phyloP scores from a whole-genome alignment of 2,888 invertebrate species.

The Temnothorax unifasciatus region DNA sequence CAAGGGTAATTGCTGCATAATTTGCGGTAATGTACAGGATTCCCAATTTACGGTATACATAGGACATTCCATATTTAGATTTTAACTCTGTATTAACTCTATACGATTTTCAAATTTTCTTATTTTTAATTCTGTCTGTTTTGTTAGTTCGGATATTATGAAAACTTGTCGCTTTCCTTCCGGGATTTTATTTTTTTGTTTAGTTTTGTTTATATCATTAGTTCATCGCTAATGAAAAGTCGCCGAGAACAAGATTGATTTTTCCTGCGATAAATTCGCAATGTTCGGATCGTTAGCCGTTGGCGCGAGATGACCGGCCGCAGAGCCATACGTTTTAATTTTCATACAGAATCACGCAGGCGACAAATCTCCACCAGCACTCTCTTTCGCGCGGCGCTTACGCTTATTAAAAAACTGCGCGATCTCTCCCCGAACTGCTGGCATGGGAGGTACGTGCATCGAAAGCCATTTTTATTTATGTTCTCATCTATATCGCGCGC shows the following conservation, averaged over 20 bases:
- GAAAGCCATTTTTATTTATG: slow-evolving; percentile 44
- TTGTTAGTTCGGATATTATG: neutral
- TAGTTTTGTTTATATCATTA: slow-evolving; percentile 1
- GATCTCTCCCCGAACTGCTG: neutral
- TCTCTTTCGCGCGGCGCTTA: slow-evolving; percentile 2
- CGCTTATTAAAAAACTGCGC: slow-evolving; percentile 38
- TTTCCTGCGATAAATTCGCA: neutral
- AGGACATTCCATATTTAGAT: neutral
- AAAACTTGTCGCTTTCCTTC: neutral
- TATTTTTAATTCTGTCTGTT: neutral
- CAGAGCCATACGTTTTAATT: slow-evolving; percentile 44
- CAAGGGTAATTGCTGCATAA: slow-evolving; percentile 11
- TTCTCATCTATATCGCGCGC: slow-evolving; percentile 16
- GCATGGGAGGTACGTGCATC: slow-evolving; percentile 7
- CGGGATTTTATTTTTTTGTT: neutral
- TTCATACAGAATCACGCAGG: slow-evolving; percentile 11
- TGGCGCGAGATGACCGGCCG: slow-evolving; percentile 7
- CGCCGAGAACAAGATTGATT: neutral
- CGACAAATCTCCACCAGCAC: slow-evolving; percentile 27
- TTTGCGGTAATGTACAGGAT: neutral
- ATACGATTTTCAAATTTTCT: neutral
- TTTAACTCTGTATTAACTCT: neutral
- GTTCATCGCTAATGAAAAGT: neutral
- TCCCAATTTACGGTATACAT: neutral
- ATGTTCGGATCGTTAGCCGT: neutral